Evolutionary conservation across 2,797 vertebrate genomes (phyloP).

Genomic region (Myiotriccus ornatus): DNA sequence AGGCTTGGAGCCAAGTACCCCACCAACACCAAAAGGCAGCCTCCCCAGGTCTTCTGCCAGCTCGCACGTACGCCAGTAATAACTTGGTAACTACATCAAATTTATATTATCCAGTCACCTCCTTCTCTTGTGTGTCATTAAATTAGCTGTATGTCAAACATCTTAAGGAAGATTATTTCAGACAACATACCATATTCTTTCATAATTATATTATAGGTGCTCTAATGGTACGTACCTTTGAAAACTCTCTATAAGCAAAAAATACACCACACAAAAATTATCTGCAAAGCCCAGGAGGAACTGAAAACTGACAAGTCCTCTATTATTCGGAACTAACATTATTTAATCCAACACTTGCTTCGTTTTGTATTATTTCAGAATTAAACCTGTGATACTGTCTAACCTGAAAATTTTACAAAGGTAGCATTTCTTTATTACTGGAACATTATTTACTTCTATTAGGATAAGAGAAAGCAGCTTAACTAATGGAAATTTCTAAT

Average conservation of each 20-base stretch:
- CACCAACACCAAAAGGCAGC: not conserved
- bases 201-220: not conserved
- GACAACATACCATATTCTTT: not conserved
- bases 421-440: not conserved
- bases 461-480: not conserved
- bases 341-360: not conserved
- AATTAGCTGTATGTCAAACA: not conserved
- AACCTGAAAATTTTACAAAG: not conserved
- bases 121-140: not conserved
- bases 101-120: not conserved
- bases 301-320: not conserved
- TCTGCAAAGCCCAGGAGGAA: not conserved
- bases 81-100: not conserved
- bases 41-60: not conserved
- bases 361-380: not conserved
- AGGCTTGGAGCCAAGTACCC: not conserved
- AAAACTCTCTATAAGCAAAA: not conserved
- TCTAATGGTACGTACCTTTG: not conserved
- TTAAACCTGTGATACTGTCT: not conserved
- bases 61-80: fast-evolving
- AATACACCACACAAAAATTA: not conserved
- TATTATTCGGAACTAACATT: not conserved
- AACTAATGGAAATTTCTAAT: not conserved
- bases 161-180: not conserved
- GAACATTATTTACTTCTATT: not conserved